These are phyloP conservation scores for Phoeniculus purpureus DNA, from an alignment of 2,797 vertebrate species.

Conservation along the genomic window DNA sequence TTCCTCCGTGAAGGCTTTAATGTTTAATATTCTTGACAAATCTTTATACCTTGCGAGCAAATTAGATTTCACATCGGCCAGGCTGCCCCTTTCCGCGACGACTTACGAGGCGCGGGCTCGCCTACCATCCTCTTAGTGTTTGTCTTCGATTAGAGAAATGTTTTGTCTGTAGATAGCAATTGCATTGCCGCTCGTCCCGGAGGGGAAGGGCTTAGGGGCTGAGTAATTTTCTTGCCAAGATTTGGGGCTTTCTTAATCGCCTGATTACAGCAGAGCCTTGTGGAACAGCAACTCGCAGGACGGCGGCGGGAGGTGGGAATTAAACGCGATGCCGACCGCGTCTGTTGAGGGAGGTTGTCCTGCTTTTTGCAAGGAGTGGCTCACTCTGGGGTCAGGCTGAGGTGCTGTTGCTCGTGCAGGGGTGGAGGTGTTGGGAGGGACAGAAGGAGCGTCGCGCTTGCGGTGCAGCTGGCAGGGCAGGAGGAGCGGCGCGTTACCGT, in stretches of 20 bases:
- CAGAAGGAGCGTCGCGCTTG: not conserved
- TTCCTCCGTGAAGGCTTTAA: conserved; percentile 82
- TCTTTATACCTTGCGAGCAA: conserved; percentile 78
- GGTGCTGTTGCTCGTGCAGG: not conserved
- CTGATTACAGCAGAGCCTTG: conserved; percentile 72
- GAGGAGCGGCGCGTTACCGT: too few relatives aligned
- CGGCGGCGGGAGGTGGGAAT: not conserved
- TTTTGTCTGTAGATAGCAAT: conserved; percentile 80
- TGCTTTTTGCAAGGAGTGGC: not conserved
- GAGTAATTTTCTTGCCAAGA: conserved; percentile 80
- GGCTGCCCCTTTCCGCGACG: conserved; percentile 58
- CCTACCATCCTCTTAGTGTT: conserved; percentile 78
- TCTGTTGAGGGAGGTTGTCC: not conserved
- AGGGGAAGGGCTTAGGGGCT: conserved; percentile 64
- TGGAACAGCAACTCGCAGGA: not conserved
- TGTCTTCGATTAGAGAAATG: conserved; percentile 83
- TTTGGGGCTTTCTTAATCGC: conserved; percentile 80
- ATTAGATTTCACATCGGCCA: conserved; percentile 85
- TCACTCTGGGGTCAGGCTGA: not conserved
- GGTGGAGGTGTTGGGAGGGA: not conserved
- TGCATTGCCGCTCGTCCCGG: conserved; percentile 69
- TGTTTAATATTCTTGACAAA: conserved; percentile 78
- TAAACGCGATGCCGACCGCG: not conserved
- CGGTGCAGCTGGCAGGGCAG: too few relatives aligned
- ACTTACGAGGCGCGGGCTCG: conserved; percentile 54